Evolutionary conservation across 2,113 vertebrate genomes (phyloP).

Genomic region (Lipotes vexillifer): DNA sequence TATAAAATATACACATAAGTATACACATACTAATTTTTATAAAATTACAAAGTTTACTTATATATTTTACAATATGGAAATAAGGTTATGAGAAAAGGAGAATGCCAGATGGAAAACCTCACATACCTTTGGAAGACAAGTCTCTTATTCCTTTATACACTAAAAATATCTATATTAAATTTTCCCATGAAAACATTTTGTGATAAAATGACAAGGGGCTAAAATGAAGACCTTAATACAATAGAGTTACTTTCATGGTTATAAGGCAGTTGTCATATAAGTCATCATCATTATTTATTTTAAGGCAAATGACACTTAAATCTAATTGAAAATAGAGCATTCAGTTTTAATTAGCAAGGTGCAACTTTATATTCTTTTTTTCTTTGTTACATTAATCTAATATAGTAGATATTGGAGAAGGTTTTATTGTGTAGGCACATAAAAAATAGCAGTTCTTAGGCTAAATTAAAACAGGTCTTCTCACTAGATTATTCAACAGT

Average conservation of each 20-base stretch:
- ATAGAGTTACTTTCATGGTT: not conserved
- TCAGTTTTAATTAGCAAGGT: conserved; percentile 25
- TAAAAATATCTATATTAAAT: conserved; percentile 38
- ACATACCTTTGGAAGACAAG: not conserved
- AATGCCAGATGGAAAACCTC: conserved; percentile 14
- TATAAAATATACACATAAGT: not conserved
- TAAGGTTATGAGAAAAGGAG: conserved; percentile 31
- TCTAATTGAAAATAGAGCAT: conserved; percentile 32
- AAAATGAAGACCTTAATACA: conserved; percentile 36
- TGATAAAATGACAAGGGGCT: conserved; percentile 18
- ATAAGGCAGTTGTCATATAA: conserved; percentile 9
- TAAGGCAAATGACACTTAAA: conserved; percentile 28
- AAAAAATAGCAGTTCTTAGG: conserved; percentile 13
- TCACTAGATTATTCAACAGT: conserved; percentile 40
- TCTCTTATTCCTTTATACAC: conserved; percentile 20
- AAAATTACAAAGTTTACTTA: conserved; percentile 23
- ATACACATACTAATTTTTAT: not conserved
- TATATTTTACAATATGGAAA: conserved; percentile 33
- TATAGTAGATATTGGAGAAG: not conserved
- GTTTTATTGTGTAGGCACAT: not conserved
- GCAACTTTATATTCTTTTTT: conserved; percentile 16
- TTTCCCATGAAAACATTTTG: conserved; percentile 30
- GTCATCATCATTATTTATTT: conserved; percentile 15
- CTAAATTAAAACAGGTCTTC: conserved; percentile 10
- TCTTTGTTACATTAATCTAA: conserved; percentile 31